These are phyloP conservation scores for Smittia sp. DNA, from an alignment of 2,888 invertebrate species.

Conservation along the genomic window DNA sequence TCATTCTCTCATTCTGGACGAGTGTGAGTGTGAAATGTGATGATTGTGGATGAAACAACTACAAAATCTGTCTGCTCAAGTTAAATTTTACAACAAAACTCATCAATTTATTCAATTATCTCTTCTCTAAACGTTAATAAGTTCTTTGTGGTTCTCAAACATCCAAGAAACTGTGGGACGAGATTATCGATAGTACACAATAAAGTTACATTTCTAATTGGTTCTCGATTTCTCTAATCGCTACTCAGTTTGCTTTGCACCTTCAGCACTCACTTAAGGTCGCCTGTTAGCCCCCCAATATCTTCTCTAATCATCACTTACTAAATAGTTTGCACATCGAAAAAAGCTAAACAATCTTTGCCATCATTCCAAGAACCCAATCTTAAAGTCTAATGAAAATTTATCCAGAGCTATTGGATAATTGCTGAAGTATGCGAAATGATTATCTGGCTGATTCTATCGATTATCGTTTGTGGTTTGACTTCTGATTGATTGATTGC, in stretches of 20 bases:
- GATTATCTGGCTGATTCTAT: too few species aligned
- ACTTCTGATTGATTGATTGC: too few species aligned
- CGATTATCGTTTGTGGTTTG: too few species aligned
- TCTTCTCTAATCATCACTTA: neutral
- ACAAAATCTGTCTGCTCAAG: neutral
- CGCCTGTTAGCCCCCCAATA: neutral
- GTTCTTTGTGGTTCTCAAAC: neutral
- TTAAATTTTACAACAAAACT: neutral
- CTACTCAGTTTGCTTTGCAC: neutral
- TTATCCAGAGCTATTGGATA: too few species aligned
- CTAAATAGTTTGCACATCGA: conserved; percentile 15
- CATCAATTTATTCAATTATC: neutral
- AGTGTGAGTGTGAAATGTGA: neutral
- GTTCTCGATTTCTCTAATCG: conserved; percentile 8
- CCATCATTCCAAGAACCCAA: neutral
- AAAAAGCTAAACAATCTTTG: neutral
- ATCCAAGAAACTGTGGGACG: neutral
- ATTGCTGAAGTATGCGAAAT: too few species aligned
- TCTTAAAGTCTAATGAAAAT: too few species aligned
- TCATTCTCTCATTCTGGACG: neutral
- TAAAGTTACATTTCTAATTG: conserved; percentile 11
- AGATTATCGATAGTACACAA: too few species aligned
- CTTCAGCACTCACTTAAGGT: neutral
- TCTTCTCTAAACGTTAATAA: neutral
- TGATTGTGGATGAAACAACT: neutral